Evolutionary conservation across 2,888 invertebrate species (phyloP).

Genomic region (Euclidia mi): DNA sequence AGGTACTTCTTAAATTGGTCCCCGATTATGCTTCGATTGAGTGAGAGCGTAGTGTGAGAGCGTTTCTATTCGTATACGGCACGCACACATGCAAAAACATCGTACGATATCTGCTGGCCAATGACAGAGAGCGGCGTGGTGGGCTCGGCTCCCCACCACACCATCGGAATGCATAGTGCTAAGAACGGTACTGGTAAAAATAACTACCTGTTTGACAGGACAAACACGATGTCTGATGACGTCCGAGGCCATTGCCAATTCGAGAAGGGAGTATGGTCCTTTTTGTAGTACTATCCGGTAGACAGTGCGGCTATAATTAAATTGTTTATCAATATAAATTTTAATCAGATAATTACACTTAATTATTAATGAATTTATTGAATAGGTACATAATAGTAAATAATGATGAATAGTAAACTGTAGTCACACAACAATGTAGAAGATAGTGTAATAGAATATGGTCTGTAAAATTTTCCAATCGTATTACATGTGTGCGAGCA

Average conservation of each 20-base stretch:
- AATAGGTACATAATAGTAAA: background rate
- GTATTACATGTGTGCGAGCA: conserved; percentile 66
- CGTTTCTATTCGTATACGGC: conserved; percentile 53
- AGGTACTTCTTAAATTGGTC: conserved; percentile 81
- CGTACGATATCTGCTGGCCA: conserved; percentile 85
- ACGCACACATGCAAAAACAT: conserved; percentile 80
- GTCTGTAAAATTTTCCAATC: conserved; percentile 56
- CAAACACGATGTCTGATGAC: conserved; percentile 70
- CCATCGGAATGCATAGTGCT: conserved; percentile 82
- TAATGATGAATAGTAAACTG: background rate
- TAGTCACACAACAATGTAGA: background rate
- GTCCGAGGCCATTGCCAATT: conserved; percentile 79
- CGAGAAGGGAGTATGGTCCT: conserved; percentile 50
- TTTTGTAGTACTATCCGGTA: background rate
- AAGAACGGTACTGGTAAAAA: conserved; percentile 87
- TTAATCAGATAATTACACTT: too few species aligned
- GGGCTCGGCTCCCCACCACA: conserved; percentile 88
- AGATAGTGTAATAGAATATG: background rate
- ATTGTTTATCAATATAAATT: too few species aligned
- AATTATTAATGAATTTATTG: background rate
- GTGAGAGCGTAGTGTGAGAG: conserved; percentile 66
- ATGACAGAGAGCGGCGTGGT: conserved; percentile 75
- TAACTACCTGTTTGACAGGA: conserved; percentile 84
- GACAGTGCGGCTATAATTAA: too few species aligned
- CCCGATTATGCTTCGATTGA: conserved; percentile 78